Percentiles rank a stretch among this genome's conserved stretches.
Conservation (phyloP, 1,140 invertebrate species). For the Hirudo medicinalis region DNA sequence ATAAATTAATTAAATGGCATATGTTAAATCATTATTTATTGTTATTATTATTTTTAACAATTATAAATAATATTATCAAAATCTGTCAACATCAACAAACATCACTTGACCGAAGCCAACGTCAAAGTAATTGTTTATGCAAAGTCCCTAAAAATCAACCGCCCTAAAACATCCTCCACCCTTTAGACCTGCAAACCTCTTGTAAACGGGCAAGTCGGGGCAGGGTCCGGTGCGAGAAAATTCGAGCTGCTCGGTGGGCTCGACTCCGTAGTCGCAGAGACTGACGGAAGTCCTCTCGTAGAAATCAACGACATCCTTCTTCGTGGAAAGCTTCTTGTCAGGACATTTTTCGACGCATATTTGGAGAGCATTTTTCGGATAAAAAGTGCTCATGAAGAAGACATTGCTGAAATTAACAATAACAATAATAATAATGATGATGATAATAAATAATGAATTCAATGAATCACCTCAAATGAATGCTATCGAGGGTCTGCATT, state of each 20-base stretch:
- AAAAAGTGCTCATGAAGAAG: conserved; percentile 66
- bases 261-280: conserved; percentile 49
- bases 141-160: too few species aligned
- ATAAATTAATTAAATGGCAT: too few species aligned
- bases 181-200: too few species aligned
- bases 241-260: conserved; percentile 23
- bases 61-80: too few species aligned
- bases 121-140: too few species aligned
- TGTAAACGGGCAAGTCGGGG: conserved; percentile 31
- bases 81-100: too few species aligned
- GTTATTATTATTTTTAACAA: too few species aligned
- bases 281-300: conserved; percentile 48
- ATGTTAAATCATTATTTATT: too few species aligned
- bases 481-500: neutral
- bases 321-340: conserved; percentile 48
- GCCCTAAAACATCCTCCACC: too few species aligned
- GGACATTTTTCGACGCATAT: conserved; percentile 82
- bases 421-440: too few species aligned
- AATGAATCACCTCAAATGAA: conserved; percentile 9
- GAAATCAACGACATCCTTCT: conserved; percentile 52
- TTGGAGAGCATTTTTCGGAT: conserved; percentile 62
- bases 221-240: conserved; percentile 29
- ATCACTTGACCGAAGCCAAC: too few species aligned
- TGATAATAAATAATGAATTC: neutral
- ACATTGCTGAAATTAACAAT: conserved; percentile 48